Base-by-base conservation (phyloP, 2,888 invertebrate genomes). In the Ophraella communa region DNA sequence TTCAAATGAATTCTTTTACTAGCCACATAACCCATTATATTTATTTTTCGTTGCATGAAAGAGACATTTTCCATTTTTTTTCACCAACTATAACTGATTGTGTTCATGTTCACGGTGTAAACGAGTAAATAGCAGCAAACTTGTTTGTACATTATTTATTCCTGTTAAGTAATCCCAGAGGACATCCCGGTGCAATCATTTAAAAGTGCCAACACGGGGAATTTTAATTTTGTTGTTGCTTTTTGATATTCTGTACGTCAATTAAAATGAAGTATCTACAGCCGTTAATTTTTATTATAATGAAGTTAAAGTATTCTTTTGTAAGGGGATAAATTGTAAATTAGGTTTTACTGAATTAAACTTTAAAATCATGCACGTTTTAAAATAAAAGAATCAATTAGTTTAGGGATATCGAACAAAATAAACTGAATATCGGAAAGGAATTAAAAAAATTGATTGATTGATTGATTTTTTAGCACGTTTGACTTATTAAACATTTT, bases 61-160 rank as follows among this genome's bases (percentile, higher is more conserved):
- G n/a, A n/a, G n/a, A n/a, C n/a, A n/a, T n/a, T n/a, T n/a, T n/a
- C n/a, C n/a, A n/a, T n/a, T n/a, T n/a, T n/a, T n/a, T n/a, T n/a
- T n/a, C n/a, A n/a, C n/a, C n/a, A n/a, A n/a, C n/a, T n/a, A n/a
- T n/a, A n/a, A n/a, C n/a, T n/a, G n/a, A n/a, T n/a, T n/a, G n/a
- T n/a, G n/a, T n/a, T n/a, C n/a, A n/a, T n/a, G 30, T 30, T 8
- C 3, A 20, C 45, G 21, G 11, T 45, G 18, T 45, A 45, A 54
- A 54, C 14, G 30, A 53, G 30, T 10, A 21, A 53, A 53, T 11
- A 27, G 27, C 27, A 27, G n/a, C 27, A 53, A n/a, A n/a, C n/a
- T n/a, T n/a, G n/a, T 14, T 54, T 54, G n/a, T 30, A 21, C 35
- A 54, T 54, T 54, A 42, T 54, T 53, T 53, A 53, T 53, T 20